A percentile compares a stretch with the other conserved stretches of the same genome.
phyloP scores from a whole-genome alignment of 37 sponge, comb jelly and placozoan genomes.

The Haliclona indistincta region DNA sequence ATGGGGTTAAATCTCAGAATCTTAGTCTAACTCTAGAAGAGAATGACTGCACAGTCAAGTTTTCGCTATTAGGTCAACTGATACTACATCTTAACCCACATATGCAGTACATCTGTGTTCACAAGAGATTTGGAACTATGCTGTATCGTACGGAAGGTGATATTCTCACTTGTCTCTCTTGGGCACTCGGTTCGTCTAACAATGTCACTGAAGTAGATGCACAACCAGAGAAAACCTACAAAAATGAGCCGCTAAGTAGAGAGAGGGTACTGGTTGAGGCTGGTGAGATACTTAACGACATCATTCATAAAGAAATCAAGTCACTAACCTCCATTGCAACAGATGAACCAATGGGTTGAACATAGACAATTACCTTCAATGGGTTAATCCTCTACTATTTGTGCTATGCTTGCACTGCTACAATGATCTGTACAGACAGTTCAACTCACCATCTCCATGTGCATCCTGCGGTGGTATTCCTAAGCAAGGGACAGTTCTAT shows the following conservation, averaged over 20 bases:
- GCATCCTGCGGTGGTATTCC: too few species aligned
- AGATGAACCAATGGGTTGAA: too few species aligned
- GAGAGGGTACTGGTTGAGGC: conserved; percentile 5
- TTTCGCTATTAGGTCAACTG: conserved; percentile 10
- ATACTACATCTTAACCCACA: conserved; percentile 1
- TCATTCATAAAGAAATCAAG: conserved; percentile 13
- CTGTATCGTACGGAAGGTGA: conserved; percentile 23
- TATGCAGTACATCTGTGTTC: conserved; percentile 2
- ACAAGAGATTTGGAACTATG: conserved; percentile 29
- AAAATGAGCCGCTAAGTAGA: too few species aligned
- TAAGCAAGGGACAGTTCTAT: too few species aligned
- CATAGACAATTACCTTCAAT: too few species aligned
- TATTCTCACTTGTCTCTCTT: conserved; percentile 13
- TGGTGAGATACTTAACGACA: conserved; percentile 1
- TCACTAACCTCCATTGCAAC: too few species aligned
- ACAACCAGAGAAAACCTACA: too few species aligned
- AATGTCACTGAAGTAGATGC: conserved; percentile 3
- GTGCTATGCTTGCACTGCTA: too few species aligned
- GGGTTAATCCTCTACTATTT: too few species aligned
- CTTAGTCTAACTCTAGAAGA: not conserved
- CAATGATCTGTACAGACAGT: too few species aligned
- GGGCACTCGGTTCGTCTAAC: conserved; percentile 16
- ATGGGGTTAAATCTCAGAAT: too few species aligned
- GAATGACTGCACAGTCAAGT: not conserved
- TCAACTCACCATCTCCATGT: too few species aligned